These are phyloP conservation scores for Drosophila diplacantha DNA, from an alignment of 2,888 invertebrate genomes.

Conservation along the genomic window DNA sequence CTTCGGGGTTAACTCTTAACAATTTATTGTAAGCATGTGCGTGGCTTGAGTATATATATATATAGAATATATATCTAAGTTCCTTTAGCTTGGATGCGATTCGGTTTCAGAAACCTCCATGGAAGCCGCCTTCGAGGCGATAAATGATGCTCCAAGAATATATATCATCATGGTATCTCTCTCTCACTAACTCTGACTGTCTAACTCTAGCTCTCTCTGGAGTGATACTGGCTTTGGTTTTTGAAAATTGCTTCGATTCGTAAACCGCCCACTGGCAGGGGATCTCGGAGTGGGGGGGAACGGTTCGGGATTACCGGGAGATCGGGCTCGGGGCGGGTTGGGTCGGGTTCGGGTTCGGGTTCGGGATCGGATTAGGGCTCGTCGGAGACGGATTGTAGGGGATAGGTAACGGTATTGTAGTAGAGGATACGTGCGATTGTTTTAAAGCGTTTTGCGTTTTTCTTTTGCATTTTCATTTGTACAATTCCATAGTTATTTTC, in stretches of 20 bases:
- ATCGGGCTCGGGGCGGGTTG: slow-evolving; percentile 28
- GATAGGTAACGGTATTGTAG: slow-evolving; percentile 76
- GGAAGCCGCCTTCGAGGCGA: slow-evolving; percentile 42
- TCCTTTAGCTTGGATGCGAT: slow-evolving; percentile 37
- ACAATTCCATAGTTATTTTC: slow-evolving; percentile 34
- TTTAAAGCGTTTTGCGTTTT: slow-evolving; percentile 77
- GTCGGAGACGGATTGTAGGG: slow-evolving; percentile 71
- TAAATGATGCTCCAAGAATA: slow-evolving; percentile 61
- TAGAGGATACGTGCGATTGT: slow-evolving; percentile 77
- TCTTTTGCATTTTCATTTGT: slow-evolving; percentile 72
- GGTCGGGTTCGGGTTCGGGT: slow-evolving; percentile 42
- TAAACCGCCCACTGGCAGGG: slow-evolving; percentile 45
- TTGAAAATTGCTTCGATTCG: slow-evolving; percentile 64
- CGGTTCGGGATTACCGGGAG: slow-evolving; percentile 21
- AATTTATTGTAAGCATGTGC: slow-evolving; percentile 40
- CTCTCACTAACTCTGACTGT: slow-evolving; percentile 23
- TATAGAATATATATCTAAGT: slow-evolving; percentile 37
- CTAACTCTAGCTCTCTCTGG: slow-evolving; percentile 40
- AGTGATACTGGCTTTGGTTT: slow-evolving; percentile 47
- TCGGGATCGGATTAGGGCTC: slow-evolving; percentile 59
- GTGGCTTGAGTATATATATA: slow-evolving; percentile 18
- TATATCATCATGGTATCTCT: slow-evolving; percentile 23
- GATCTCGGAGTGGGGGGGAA: slow-evolving; percentile 32
- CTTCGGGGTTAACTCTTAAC: slow-evolving; percentile 18
- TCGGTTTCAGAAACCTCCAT: slow-evolving; percentile 61